These are phyloP conservation scores for Telmatherina bonti DNA, from an alignment of 2,797 vertebrate species.

Conservation along the genomic window DNA sequence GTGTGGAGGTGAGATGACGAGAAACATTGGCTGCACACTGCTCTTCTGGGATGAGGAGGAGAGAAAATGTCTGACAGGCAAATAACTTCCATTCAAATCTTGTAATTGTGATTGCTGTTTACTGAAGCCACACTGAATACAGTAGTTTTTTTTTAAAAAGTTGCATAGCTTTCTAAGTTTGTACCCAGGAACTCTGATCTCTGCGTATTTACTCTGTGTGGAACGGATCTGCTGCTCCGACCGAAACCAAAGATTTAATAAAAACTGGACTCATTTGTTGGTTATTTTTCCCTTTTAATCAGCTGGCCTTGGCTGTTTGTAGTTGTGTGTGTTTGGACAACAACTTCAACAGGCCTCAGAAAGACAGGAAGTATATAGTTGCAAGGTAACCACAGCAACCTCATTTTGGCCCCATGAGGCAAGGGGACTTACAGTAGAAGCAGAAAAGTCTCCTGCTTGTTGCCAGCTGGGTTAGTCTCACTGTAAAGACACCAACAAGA, in stretches of 20 bases:
- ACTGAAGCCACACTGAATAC: constrained; percentile 63
- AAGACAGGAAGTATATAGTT: constrained; percentile 84
- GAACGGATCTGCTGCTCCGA: constrained; percentile 60
- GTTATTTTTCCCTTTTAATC: constrained; percentile 64
- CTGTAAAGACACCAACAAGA: constrained; percentile 32
- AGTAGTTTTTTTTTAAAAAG: constrained; percentile 28
- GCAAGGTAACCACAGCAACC: constrained; percentile 79
- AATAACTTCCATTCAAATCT: constrained; percentile 4
- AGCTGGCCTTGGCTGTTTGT: constrained; percentile 65
- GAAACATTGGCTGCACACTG: not conserved
- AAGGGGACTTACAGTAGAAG: constrained; percentile 38
- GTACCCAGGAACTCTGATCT: constrained; percentile 69
- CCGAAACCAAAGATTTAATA: constrained; percentile 65
- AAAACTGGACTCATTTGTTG: constrained; percentile 59
- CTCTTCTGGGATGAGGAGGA: not conserved
- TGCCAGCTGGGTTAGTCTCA: constrained; percentile 45
- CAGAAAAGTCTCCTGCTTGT: constrained; percentile 54
- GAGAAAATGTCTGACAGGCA: not conserved
- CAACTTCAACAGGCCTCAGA: constrained; percentile 67
- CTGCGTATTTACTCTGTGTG: constrained; percentile 65
- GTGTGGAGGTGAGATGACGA: not conserved
- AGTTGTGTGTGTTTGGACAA: constrained; percentile 74
- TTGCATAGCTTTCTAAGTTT: constrained; percentile 55
- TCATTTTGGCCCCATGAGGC: constrained; percentile 64
- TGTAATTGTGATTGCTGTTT: constrained; percentile 62